phyloP scores from a whole-genome alignment of 2,888 invertebrate genomes.

The Helleia helle region DNA sequence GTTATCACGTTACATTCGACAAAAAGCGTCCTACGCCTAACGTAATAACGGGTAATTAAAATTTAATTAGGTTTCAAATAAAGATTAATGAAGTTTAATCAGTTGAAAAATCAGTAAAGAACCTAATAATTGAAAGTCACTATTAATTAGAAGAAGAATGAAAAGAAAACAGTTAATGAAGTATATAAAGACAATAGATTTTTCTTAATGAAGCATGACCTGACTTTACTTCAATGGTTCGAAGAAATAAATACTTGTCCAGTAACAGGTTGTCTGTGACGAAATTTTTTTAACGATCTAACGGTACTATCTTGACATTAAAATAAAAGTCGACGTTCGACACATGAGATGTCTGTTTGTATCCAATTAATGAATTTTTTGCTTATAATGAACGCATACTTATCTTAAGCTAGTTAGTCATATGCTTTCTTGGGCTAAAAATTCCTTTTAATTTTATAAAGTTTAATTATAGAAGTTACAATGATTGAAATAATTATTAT shows the following conservation, averaged over 20 bases:
- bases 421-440: too few species aligned
- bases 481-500: too few species aligned
- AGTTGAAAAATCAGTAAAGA: conserved; percentile 1
- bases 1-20: too few species aligned
- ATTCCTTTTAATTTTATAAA: too few species aligned
- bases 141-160: neutral
- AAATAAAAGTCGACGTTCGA: conserved; percentile 5
- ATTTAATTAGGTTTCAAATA: neutral
- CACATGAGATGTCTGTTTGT: too few species aligned
- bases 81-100: neutral
- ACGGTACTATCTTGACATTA: neutral
- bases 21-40: neutral
- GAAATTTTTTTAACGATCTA: conserved; percentile 6
- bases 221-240: neutral
- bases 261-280: neutral
- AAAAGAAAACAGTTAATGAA: neutral
- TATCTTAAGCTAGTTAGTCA: too few species aligned
- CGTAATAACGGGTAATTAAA: neutral
- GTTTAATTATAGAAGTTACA: too few species aligned
- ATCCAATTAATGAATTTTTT: too few species aligned
- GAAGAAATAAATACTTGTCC: neutral
- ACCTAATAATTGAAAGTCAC: neutral
- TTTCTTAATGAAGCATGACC: neutral
- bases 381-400: too few species aligned
- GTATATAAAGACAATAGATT: conserved; percentile 6